A percentile compares a stretch with the other conserved stretches of the same genome.
Conservation (phyloP, 2,797 vertebrate species). For the Falco biarmicus region DNA sequence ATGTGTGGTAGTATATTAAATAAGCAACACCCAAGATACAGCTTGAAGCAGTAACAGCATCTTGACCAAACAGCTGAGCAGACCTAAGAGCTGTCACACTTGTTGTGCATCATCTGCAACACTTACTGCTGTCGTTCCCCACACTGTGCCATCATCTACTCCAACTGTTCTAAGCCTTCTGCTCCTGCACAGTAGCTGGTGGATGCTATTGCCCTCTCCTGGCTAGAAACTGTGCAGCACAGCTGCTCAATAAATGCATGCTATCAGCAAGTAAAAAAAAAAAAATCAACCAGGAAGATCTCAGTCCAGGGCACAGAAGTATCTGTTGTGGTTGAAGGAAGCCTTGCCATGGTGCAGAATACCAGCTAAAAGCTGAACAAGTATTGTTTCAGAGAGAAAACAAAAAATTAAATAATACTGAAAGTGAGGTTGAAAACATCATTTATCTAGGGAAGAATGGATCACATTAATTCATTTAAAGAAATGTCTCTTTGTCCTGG, state of each 20-base stretch:
- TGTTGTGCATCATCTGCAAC: neutral
- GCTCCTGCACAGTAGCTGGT: neutral
- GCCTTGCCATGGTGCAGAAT: neutral
- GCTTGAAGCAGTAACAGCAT: neutral
- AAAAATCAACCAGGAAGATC: neutral
- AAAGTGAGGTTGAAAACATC: neutral
- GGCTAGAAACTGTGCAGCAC: neutral
- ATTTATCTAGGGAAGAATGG: neutral
- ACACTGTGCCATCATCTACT: too few relatives aligned
- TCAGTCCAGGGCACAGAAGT: neutral
- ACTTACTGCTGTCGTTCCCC: neutral
- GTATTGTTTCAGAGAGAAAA: neutral
- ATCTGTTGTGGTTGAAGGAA: neutral
- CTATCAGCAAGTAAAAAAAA: neutral
- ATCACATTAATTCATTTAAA: neutral
- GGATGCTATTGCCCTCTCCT: slow-evolving; percentile 34
- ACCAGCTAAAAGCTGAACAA: neutral
- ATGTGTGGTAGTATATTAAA: neutral
- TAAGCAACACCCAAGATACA: neutral
- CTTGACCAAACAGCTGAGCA: neutral
- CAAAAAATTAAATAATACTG: neutral
- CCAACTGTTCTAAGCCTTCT: neutral
- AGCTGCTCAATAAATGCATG: neutral
- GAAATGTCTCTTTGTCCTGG: neutral
- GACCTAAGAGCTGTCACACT: neutral